Percentiles rank a stretch among this genome's conserved stretches.
These are phyloP conservation scores for Sterna hirundo DNA, from an alignment of 2,113 vertebrate genomes.

Conservation along the genomic window DNA sequence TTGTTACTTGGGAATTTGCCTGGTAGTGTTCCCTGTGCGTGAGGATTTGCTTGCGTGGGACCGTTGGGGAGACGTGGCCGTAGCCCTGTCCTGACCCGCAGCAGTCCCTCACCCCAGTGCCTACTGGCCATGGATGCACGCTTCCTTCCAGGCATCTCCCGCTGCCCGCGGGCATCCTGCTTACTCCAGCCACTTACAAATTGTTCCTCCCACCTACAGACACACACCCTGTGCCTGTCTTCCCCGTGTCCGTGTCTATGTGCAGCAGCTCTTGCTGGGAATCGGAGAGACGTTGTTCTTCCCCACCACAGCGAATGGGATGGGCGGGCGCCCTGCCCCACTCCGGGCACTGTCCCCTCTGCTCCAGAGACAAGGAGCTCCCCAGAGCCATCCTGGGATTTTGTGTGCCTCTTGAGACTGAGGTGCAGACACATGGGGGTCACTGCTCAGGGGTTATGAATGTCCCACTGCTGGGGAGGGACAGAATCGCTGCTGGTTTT, in stretches of 20 bases:
- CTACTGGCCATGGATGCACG: fast-evolving
- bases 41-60: background rate
- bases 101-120: background rate
- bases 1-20: background rate
- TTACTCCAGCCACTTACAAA: background rate
- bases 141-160: background rate
- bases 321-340: background rate
- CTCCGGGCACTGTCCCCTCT: background rate
- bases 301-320: background rate
- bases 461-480: background rate
- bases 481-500: background rate
- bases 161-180: background rate
- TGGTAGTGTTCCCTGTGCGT: background rate
- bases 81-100: background rate
- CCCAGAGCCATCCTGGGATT: background rate
- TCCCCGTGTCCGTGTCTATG: fast-evolving
- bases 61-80: fast-evolving
- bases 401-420: background rate
- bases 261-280: background rate
- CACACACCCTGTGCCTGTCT: background rate
- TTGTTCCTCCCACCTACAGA: background rate
- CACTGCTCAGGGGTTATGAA: fast-evolving
- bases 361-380: background rate
- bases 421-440: background rate
- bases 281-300: background rate